Base-by-base conservation (phyloP, 2,888 invertebrate species). In the Trichogramma evanescens region DNA sequence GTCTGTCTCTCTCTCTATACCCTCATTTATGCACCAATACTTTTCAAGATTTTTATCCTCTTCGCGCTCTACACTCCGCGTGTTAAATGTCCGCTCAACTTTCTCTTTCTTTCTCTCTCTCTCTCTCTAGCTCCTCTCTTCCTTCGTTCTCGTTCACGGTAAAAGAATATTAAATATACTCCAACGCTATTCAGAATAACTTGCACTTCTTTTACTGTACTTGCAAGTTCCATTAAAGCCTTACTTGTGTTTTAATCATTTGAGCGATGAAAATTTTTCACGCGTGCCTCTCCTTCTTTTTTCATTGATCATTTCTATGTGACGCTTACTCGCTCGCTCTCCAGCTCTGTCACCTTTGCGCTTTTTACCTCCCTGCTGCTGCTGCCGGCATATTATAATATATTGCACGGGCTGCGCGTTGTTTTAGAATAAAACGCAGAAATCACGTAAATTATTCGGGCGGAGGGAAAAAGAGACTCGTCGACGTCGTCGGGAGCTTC, bases 171-270 rank as follows among this genome's bases (percentile, higher is more conserved):
- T 26, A 26, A 26, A 26, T 26, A 26, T 26, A 26, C 26, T 26
- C 26, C 26, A 26, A 26, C 7, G 49, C 13, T 49, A 10, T 49
- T 49, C 49, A 10, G 49, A 13, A 8, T 13, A 5, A 53, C 10
- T 43, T 13, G 3, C 40, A 38, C 40, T 56, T 59, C 46, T 59
- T 44, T 53, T 44, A 6, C 10, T 9, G 41, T 48, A 55, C 38
- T 56, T 52, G 43, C 26, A 48, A 52, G 42, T 59, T 48, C 56
- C 55, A 56, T 59, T 56, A 59, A 26, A 56, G 52, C 55, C 41
- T 41, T 42, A 49, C 42, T 54, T 46, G 38, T 39, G 46, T 59
- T 51, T 49, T 50, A 50, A 56, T 53, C 50, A 50, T 56, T 61
- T 26, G 53, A 45, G 44, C 45, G 60, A 56, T 61, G 26, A 26